Base-by-base conservation (phyloP, 2,113 vertebrate species). In the Nycticebus coucang region DNA sequence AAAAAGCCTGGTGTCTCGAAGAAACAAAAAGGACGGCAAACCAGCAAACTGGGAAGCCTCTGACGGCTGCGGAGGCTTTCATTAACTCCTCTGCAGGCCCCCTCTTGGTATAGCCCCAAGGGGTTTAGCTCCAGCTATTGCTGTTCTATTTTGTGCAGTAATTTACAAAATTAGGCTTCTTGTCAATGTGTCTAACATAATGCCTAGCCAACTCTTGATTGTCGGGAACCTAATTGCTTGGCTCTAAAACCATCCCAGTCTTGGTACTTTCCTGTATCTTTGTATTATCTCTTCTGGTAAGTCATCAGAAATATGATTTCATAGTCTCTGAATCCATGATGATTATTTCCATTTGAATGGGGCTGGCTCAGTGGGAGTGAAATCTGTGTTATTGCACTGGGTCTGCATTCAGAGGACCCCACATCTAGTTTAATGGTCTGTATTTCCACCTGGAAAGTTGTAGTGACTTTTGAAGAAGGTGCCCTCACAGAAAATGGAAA, bases 311-410 rank as follows among this genome's bases (percentile, higher is more conserved):
- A 26, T 55, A 50, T 26, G 5, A 60, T 37, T 83, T 64, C 26
- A 12, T 71, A 17, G 57, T 57, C 19, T 75, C 41, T 59, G 30
- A 37, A 26, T 37, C 71, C 37, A 55, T 12, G 1, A 64, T 0
- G 4, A 71, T 59, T 21, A 41, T 79, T 72, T 66, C n/a, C 24
- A 30, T n/a, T 50, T 41, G 13, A 28, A 24, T 1, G n/a, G 50
- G 26, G 11, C 35, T 62, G 64, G 4, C 24, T 45, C 2, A 13
- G 2, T 35, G 22, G 41, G 1, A 1, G 0, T 10, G 72, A 2
- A 5, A 6, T 24, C 7, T 45, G 53, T 4, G 33, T 50, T 18
- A 50, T 13, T 35, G 10, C 45, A 26, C 5, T 19, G 24, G 9
- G 19, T 0, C 7, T n/a, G 24, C 7, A 15, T 21, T 19, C 24